Evolutionary conservation across 1,140 invertebrate species (phyloP), one percentile per base, ranked within the genome.

Genomic region (Bactericera cockerelli): DNA sequence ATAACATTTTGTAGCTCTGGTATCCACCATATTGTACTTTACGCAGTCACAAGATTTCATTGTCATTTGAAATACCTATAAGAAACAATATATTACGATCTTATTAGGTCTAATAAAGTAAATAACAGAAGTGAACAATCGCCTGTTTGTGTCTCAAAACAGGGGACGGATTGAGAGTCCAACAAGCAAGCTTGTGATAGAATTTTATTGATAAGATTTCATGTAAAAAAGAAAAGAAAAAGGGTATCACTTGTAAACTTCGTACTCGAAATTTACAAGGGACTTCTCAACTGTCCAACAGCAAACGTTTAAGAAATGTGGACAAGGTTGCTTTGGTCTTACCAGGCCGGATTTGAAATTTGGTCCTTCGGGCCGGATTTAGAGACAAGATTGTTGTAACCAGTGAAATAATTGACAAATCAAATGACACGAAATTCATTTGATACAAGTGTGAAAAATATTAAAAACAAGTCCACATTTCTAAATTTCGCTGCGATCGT

Each of bases 271-370:
- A 49, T 19, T 49, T 49, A 49, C 42, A 49, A 49, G 42, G 42
- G 42, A 49, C 42, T 49, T 49, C 42, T 49, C 42, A 49, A 49
- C 3, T 22, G 42, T 49, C 42, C 42, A 49, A 49, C 42, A 49
- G 42, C 42, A 49, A 49, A 49, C 4, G 22, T 6, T 10, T 6
- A 49, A 49, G 42, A 49, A 49, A 49, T 49, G n/a, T 19, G 42
- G 42, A 49, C 22, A 31, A 31, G 28, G n/a, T n/a, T n/a, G n/a
- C n/a, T n/a, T n/a, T 13, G 28, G 28, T 31, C 28, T 13, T 4
- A 4, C 4, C 28, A 4, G 4, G 13, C 28, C 28, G 28, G 28
- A 31, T 31, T 6, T 13, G 13, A 31, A 31, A 31, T 13, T 31
- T 31, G 28, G 28, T 31, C 28, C 28, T 31, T 31, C 4, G 28